A percentile compares a stretch with the other conserved stretches of the same genome.
Evolutionary conservation across 2,888 invertebrate species (phyloP).

Genomic region (Acheta domesticus): DNA sequence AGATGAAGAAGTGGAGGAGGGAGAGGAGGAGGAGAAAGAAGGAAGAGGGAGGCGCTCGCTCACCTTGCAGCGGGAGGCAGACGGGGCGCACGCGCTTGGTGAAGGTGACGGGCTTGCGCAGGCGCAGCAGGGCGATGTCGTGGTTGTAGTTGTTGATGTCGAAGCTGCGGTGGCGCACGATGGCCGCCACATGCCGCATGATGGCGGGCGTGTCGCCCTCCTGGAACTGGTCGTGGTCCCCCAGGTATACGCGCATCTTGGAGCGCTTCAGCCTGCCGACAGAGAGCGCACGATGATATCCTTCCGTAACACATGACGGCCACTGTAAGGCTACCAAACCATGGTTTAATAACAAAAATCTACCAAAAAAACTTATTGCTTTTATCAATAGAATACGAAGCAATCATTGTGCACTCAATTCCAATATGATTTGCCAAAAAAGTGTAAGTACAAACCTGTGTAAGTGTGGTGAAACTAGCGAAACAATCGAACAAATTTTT

Average conservation of each 20-base stretch:
- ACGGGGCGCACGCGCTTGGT: slow-evolving; percentile 72
- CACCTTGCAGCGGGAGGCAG: slow-evolving; percentile 70
- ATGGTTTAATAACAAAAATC: no score
- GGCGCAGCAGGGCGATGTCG: slow-evolving; percentile 74
- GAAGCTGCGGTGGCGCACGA: slow-evolving; percentile 77
- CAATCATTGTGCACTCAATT: no score
- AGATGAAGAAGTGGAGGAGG: no score
- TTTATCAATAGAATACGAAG: no score
- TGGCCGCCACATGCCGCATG: slow-evolving; percentile 74
- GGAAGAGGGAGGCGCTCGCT: slow-evolving; percentile 38
- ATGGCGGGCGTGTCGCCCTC: slow-evolving; percentile 64
- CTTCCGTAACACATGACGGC: slow-evolving; percentile 59
- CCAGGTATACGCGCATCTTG: slow-evolving; percentile 76
- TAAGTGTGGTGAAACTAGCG: no score
- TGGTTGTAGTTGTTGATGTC: slow-evolving; percentile 83
- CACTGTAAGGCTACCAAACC: no score
- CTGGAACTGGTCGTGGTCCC: slow-evolving; percentile 79
- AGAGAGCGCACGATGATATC: slow-evolving; percentile 40
- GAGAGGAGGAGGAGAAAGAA: no score
- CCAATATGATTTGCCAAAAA: no score
- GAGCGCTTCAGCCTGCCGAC: slow-evolving; percentile 69
- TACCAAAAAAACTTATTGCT: no score
- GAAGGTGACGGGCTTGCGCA: slow-evolving; percentile 73
- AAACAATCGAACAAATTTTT: no score
- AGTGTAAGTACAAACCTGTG: no score